phyloP scores from a whole-genome alignment of 2,888 invertebrate species.

The Barypeithes pellucidus region DNA sequence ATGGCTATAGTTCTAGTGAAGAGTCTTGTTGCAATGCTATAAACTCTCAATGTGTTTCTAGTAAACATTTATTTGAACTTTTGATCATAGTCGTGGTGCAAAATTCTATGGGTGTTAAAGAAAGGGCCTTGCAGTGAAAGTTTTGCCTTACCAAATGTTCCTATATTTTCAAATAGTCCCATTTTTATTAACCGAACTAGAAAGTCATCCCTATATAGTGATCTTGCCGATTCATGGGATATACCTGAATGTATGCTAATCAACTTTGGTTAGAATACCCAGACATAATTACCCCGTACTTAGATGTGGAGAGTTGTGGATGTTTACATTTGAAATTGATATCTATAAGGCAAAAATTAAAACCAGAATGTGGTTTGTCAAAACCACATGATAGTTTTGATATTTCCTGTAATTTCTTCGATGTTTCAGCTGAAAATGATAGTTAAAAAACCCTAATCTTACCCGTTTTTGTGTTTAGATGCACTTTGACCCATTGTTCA shows the following conservation, averaged over 20 bases:
- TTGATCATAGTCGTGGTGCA: background rate
- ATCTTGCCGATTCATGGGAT: constrained; percentile 57
- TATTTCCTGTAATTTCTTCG: constrained; percentile 11
- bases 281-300: constrained; percentile 43
- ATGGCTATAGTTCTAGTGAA: background rate
- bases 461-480: too few relatives aligned
- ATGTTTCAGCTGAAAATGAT: constrained; percentile 24
- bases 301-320: constrained; percentile 41
- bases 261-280: constrained; percentile 55
- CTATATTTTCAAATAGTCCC: constrained; percentile 59
- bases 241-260: constrained; percentile 53
- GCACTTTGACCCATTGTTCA: too few relatives aligned
- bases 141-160: constrained; percentile 64
- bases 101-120: constrained; percentile 37
- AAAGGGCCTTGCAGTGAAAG: constrained; percentile 59
- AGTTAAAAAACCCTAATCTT: too few relatives aligned
- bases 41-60: constrained; percentile 14
- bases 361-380: constrained; percentile 28
- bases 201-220: constrained; percentile 52
- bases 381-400: constrained; percentile 19
- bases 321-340: constrained; percentile 44
- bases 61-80: constrained; percentile 25
- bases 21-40: constrained; percentile 3
- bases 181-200: constrained; percentile 25
- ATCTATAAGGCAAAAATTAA: constrained; percentile 40